Conservation (phyloP, 2,797 vertebrate species). For the Xenops minutus region DNA sequence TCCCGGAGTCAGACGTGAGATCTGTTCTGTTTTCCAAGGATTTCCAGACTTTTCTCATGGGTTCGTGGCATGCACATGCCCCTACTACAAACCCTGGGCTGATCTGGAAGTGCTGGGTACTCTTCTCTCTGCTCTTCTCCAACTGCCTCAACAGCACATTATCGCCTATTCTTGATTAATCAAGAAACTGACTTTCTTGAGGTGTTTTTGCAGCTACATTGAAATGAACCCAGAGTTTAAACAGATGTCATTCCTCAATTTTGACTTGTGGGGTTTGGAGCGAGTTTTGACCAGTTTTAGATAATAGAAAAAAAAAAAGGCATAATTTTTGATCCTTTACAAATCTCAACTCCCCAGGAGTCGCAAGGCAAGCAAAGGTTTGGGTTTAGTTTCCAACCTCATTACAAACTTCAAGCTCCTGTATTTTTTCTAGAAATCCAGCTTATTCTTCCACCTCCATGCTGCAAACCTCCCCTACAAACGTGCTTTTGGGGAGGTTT, state of each 20-base stretch:
- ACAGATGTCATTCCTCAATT: not conserved
- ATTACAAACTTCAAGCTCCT: not conserved
- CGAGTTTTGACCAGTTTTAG: not conserved
- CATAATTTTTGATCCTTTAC: not conserved
- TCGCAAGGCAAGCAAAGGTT: not conserved
- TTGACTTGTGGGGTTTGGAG: not conserved
- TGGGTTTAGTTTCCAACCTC: not conserved
- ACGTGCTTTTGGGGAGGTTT: fast-evolving
- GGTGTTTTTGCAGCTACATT: not conserved
- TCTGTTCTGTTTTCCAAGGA: not conserved
- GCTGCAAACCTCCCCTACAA: not conserved
- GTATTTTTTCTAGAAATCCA: not conserved
- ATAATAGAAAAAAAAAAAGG: not conserved
- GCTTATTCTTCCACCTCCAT: not conserved
- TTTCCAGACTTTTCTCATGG: not conserved
- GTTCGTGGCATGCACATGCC: fast-evolving
- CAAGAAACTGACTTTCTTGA: not conserved
- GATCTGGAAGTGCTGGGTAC: not conserved
- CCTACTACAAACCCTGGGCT: fast-evolving
- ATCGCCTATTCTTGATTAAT: not conserved
- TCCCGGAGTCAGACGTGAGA: fast-evolving
- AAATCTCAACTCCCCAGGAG: not conserved
- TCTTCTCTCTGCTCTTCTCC: not conserved
- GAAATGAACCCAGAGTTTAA: not conserved
- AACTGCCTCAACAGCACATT: fast-evolving